phyloP scores from a whole-genome alignment of 2,888 invertebrate species.

The Prosapia bicincta region DNA sequence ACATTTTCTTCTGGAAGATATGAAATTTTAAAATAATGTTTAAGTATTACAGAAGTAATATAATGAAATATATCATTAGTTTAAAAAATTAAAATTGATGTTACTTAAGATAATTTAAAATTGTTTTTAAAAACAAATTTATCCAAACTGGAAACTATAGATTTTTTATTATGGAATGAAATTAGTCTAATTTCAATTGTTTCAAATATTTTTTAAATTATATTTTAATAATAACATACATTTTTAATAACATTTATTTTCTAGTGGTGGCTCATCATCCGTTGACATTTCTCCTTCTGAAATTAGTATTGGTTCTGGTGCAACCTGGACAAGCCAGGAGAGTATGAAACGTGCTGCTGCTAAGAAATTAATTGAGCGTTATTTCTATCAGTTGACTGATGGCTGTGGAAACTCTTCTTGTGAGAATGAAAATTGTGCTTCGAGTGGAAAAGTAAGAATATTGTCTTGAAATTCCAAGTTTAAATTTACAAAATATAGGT shows the following conservation, averaged over 20 bases:
- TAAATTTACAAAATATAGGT: not conserved
- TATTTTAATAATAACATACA: not conserved
- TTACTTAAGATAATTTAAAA: no score
- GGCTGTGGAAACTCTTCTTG: constrained; percentile 90
- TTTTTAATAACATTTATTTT: not conserved
- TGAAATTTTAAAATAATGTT: no score
- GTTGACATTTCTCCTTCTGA: not conserved
- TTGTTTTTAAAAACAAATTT: no score
- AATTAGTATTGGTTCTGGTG: not conserved
- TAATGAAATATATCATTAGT: no score
- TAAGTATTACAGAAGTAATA: no score
- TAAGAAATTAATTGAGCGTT: constrained; percentile 83
- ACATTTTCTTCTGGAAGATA: no score
- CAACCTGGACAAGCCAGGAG: constrained; percentile 37
- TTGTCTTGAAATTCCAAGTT: constrained; percentile 6
- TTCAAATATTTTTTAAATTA: no score
- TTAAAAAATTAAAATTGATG: no score
- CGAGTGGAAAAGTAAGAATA: constrained; percentile 72
- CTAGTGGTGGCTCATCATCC: constrained; percentile 19
- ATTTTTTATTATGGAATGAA: no score
- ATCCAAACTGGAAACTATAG: no score
- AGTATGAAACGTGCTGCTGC: constrained; percentile 58
- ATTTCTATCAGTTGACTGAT: constrained; percentile 88
- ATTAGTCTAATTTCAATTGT: no score
- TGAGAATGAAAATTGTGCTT: constrained; percentile 83